phyloP scores from a whole-genome alignment of 35 echinoderm and acorn worm genomes.

The Diadema setosum region DNA sequence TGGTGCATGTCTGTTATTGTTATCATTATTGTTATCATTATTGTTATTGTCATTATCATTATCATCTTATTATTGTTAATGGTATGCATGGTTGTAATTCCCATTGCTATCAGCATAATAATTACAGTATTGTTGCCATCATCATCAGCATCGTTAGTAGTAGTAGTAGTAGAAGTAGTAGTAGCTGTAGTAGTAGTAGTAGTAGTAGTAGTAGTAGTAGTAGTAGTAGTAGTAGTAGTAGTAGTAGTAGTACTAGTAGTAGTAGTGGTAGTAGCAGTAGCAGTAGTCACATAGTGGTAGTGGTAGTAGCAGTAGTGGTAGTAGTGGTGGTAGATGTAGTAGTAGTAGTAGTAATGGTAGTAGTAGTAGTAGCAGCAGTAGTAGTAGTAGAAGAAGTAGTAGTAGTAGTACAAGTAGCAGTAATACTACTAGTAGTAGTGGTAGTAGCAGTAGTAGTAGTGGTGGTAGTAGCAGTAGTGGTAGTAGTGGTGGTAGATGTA shows the following conservation, averaged over 20 bases:
- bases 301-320: background rate
- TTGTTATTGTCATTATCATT: background rate
- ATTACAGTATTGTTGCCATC: background rate
- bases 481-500: too few relatives aligned
- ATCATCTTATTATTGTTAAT: background rate
- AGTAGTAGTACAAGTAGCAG: too few relatives aligned
- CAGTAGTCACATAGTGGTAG: background rate
- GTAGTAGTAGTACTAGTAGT: background rate
- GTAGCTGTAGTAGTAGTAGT: background rate
- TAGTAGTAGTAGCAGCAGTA: background rate
- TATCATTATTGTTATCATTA: background rate
- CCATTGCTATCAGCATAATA: background rate
- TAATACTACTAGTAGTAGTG: too few relatives aligned
- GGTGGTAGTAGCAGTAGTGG: too few relatives aligned
- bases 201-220: background rate
- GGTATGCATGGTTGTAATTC: background rate
- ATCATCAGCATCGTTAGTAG: background rate
- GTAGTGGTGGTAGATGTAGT: too few relatives aligned
- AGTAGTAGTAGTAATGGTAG: background rate
- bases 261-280: background rate
- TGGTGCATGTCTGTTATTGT: too few relatives aligned
- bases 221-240: background rate
- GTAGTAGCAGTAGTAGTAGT: too few relatives aligned
- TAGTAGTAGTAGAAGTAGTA: background rate
- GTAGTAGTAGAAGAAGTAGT: too few relatives aligned